Evolutionary conservation across 2,113 vertebrate genomes (phyloP), one percentile per base, ranked within the genome.

Genomic region (Dromaius novaehollandiae): DNA sequence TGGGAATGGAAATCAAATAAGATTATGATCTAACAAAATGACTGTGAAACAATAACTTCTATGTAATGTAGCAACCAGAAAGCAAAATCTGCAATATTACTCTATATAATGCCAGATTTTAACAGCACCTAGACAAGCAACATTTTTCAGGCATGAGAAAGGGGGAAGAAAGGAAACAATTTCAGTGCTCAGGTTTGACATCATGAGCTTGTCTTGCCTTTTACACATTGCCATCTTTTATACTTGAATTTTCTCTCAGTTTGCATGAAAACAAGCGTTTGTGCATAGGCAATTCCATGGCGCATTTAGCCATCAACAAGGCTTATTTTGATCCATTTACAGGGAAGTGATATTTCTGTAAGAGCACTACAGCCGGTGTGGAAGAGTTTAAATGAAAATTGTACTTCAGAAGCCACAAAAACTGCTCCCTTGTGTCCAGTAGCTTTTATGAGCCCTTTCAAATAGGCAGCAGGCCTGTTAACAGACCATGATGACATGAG

Each of bases 291-390:
- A 86, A 28, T 91, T 79, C 86, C 21, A 48, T 69, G 77, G 74
- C 65, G 89, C 18, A 42, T 95, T 95, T 79, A 90, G 30, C 58
- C 36, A 93, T 79, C 65, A 60, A 20, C 21, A 82, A 93, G 38
- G 36, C 48, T 95, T 84, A 90, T 95, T 97, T 96, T 88, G 89
- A 88, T 78, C 56, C 25, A 64, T 95, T 96, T 95, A 78, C 6
- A 93, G 75, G 89, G 88, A 87, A 93, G 21, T 26, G n/a, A 48
- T 90, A n/a, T 56, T 95, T 25, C 79, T 94, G 32, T 65, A 66
- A 92, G 78, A 94, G 19, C 63, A 90, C 19, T 91, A 96, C 89
- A 84, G 61, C 24, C 64, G 74, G 38, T 20, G 36, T 56, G 63
- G 46, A 95, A 84, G 53, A 44, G 51, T 86, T 94, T 89, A 96